Base-by-base conservation (phyloP, 2,888 invertebrate genomes). In the Tethea ocularis region DNA sequence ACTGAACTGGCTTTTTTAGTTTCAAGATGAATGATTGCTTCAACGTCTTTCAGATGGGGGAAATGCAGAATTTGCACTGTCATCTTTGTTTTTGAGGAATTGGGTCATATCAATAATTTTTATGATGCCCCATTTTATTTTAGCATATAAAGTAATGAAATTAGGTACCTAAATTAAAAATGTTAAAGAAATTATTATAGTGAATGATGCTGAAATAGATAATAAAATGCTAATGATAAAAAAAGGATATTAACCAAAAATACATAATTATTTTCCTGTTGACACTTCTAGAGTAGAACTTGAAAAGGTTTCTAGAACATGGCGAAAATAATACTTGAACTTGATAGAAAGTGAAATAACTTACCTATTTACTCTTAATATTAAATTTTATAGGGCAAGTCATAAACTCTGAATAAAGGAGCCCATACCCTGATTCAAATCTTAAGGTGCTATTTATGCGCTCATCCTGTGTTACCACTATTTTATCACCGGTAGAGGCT, bases 11-110 rank as follows among this genome's bases (percentile, higher is more conserved):
- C 81, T 86, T 84, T 77, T 89, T 88, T 86, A 88, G 86, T 87
- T 89, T 79, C 72, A 61, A 67, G 69, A 81, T 86, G 82, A 88
- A 87, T 86, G 86, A 87, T 86, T 86, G 79, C 82, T 83, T 79
- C 77, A 67, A 73, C 64, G 68, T 63, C 62, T 64, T 58, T 61
- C 57, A 59, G 52, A 66, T 60, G 60, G 61, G 57, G 62, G 66
- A 63, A 55, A 59, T 56, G 52, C 38, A 55, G 51, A 52, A 56
- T 51, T 56, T 11, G 22, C 36, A 41, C n/a, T 38, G 52, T 56
- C 56, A 46, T 53, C 53, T 51, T 61, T 56, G 57, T 51, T 61
- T 38, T 56, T 53, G 23, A 51, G 61, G 60, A 59, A 60, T 60
- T 62, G 57, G 56, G 60, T 58, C 13, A 4, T 13, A 11, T 33